Conservation (phyloP, 2,113 vertebrate species). For the Psilopsiagon aurifrons region DNA sequence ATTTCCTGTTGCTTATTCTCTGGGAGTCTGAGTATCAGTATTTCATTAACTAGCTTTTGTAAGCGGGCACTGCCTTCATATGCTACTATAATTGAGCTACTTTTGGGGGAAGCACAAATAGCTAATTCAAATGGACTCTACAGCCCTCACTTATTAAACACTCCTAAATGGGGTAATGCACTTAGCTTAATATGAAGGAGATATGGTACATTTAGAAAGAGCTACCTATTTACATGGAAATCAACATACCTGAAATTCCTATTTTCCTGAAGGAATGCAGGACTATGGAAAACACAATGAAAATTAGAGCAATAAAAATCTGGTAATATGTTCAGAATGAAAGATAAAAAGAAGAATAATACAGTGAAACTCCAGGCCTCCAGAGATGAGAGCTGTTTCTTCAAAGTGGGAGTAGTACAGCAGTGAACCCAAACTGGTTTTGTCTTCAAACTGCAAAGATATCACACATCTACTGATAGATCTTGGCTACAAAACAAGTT, state of each 20-base stretch:
- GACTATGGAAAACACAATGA: neutral
- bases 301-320: conserved; percentile 16
- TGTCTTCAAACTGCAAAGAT: neutral
- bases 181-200: neutral
- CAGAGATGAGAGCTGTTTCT: neutral
- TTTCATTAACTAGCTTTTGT: conserved; percentile 48
- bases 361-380: neutral
- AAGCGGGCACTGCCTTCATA: neutral
- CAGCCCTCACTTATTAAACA: neutral
- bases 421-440: neutral
- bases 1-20: conserved; percentile 19
- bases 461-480: neutral
- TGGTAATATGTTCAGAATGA: neutral
- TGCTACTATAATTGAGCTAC: conserved; percentile 1
- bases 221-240: neutral
- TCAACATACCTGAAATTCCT: neutral
- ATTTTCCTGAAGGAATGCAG: neutral
- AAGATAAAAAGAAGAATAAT: conserved; percentile 19
- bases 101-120: neutral
- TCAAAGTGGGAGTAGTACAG: neutral
- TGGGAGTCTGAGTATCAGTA: conserved; percentile 9
- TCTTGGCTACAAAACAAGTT: neutral
- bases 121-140: conserved; percentile 24
- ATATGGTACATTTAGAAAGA: neutral
- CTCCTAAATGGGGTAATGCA: neutral